Evolutionary conservation across 2,888 invertebrate species (phyloP).

Genomic region (Zaprionus lineosus): DNA sequence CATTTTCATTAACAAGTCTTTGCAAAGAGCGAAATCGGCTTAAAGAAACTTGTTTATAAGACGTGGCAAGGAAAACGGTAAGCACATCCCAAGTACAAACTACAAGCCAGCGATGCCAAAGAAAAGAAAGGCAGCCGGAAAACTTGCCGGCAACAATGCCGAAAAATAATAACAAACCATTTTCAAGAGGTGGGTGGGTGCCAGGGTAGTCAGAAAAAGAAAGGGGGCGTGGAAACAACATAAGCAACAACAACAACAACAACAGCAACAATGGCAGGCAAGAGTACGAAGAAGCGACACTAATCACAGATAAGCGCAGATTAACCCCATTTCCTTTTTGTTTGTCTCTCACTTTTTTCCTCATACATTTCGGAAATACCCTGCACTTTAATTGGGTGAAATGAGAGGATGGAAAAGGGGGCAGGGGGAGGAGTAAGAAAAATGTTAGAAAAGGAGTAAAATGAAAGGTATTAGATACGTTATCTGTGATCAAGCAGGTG

Average conservation of each 20-base stretch:
- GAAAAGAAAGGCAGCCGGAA: conserved; percentile 8
- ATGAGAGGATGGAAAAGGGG: no score
- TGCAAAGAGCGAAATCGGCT: conserved; percentile 72
- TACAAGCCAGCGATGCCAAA: conserved; percentile 28
- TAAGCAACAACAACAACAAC: conserved; percentile 9
- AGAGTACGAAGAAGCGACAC: conserved; percentile 69
- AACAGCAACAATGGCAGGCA: conserved; percentile 13
- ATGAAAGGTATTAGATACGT: no score
- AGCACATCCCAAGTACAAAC: conserved; percentile 52
- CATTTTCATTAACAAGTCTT: conserved; percentile 79
- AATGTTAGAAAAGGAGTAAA: no score
- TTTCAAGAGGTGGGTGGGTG: conserved; percentile 24
- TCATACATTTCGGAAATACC: not conserved
- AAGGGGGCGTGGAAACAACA: conserved; percentile 6
- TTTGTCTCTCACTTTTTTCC: conserved; percentile 9
- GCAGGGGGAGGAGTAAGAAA: no score
- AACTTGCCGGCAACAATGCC: conserved; percentile 42
- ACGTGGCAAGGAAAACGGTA: conserved; percentile 54
- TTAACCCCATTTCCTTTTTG: conserved; percentile 68
- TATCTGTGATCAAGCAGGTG: no score
- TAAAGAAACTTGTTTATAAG: conserved; percentile 72
- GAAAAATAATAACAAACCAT: conserved; percentile 66
- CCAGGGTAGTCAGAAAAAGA: conserved; percentile 4
- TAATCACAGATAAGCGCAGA: conserved; percentile 77
- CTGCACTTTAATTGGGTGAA: not conserved